phyloP scores from a whole-genome alignment of 2,888 invertebrate species.

The Junonia oenone region DNA sequence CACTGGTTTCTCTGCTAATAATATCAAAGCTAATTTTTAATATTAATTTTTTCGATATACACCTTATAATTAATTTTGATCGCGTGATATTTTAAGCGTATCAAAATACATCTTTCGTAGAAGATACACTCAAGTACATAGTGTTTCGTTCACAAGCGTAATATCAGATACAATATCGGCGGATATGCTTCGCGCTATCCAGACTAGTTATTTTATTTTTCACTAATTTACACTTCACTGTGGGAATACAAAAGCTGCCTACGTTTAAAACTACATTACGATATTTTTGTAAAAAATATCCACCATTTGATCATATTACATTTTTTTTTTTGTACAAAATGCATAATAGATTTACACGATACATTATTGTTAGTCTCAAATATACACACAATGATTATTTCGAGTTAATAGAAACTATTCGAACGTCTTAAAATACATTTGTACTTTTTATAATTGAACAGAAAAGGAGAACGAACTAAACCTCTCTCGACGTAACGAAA shows the following conservation, averaged over 20 bases:
- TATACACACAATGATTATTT: conserved; percentile 46
- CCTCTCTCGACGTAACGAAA: conserved; percentile 39
- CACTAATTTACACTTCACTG: conserved; percentile 47
- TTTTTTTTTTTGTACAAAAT: conserved; percentile 67
- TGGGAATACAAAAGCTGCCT: conserved; percentile 68
- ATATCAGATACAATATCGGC: conserved; percentile 56
- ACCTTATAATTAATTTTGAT: conserved; percentile 45
- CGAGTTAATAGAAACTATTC: conserved; percentile 28
- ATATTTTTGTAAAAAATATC: conserved; percentile 67
- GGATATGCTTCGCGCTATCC: conserved; percentile 53
- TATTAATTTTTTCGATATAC: conserved; percentile 53
- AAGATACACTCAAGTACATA: not conserved
- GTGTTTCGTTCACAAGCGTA: conserved; percentile 40
- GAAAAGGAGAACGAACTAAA: conserved; percentile 40
- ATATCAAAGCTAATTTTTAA: conserved; percentile 68
- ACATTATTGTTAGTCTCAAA: conserved; percentile 46
- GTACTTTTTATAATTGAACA: conserved; percentile 71
- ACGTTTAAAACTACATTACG: conserved; percentile 41
- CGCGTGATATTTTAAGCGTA: conserved; percentile 3
- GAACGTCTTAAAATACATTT: conserved; percentile 64
- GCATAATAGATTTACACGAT: conserved; percentile 46
- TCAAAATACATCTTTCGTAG: not conserved
- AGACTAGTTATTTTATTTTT: conserved; percentile 55
- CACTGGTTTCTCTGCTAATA: conserved; percentile 71
- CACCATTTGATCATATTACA: conserved; percentile 43